phyloP scores from a whole-genome alignment of 2,888 invertebrate genomes.

The Cetonia aurata region DNA sequence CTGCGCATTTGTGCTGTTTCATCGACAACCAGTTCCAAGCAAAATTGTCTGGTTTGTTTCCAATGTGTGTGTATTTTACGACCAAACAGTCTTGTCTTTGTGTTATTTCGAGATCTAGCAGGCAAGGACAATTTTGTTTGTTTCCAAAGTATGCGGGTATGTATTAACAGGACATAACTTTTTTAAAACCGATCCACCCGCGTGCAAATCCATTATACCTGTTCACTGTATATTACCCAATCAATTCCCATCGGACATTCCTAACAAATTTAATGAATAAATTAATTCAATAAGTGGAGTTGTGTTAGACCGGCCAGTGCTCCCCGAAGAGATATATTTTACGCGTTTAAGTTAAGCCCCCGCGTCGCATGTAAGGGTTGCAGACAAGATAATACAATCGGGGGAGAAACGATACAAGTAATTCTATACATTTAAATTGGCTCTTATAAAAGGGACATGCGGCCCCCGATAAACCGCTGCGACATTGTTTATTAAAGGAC shows the following conservation, averaged over 20 bases:
- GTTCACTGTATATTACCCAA: slow-evolving; percentile 31
- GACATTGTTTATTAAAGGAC: slow-evolving; percentile 46
- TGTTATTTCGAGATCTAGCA: too few relatives aligned
- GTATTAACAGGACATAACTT: too few relatives aligned
- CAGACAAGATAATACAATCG: slow-evolving; percentile 62
- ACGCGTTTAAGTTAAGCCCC: slow-evolving; percentile 61
- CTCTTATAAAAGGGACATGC: slow-evolving; percentile 56
- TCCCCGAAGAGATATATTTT: slow-evolving; percentile 63
- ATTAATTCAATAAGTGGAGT: slow-evolving; percentile 51
- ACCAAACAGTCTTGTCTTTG: too few relatives aligned
- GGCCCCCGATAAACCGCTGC: slow-evolving; percentile 38
- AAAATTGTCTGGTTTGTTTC: too few relatives aligned
- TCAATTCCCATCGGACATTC: slow-evolving; percentile 37
- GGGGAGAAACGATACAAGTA: slow-evolving; percentile 63
- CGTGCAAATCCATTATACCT: slow-evolving; percentile 1
- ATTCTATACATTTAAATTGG: slow-evolving; percentile 68
- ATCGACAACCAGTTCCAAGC: too few relatives aligned
- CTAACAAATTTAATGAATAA: slow-evolving; percentile 49
- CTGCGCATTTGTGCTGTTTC: too few relatives aligned
- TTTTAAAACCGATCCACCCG: not conserved
- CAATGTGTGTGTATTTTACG: too few relatives aligned
- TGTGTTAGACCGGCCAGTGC: slow-evolving; percentile 26
- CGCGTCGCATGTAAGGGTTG: slow-evolving; percentile 56
- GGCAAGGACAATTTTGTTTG: too few relatives aligned
- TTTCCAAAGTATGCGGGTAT: too few relatives aligned